Base-by-base conservation (phyloP, 2,113 vertebrate species). In the Mustela nigripes region DNA sequence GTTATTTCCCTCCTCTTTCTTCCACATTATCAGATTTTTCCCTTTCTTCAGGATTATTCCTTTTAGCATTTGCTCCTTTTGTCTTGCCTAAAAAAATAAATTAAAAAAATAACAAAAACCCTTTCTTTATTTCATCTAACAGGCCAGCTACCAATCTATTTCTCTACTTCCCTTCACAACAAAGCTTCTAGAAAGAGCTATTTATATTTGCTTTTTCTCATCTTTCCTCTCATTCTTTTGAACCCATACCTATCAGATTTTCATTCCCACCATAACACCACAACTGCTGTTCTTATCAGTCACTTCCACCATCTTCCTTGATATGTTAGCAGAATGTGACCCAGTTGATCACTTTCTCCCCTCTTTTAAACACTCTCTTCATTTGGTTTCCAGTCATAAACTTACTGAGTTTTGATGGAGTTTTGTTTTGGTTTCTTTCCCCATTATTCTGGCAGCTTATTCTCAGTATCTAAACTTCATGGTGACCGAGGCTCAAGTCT, bases 391-490 rank as follows among this genome's bases (percentile, higher is more conserved):
- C 79, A 85, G 62, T 71, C 16, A 56, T 24, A 69, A 4, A 94
- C 14, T 91, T 26, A 83, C 26, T 58, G 12, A 71, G 18, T 65
- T 81, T 94, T 45, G 36, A 18, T 63, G 15, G 18, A 9, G 11
- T 45, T 74, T 62, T 60, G 22, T 42, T 93, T 67, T 83, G 2
- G n/a, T 87, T 56, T 87, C 45, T 45, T 48, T 16, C 6, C 24
- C 18, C n/a, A 26, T 93, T 48, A 56, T 91, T 93, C 36, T 67
- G 39, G 19, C 26, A 93, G 81, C 16, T 76, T 24, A 11, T 93
- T 91, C 58, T 97, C 81, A 53, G 86, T 53, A 80, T 92, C 67
- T 89, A 42, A 94, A 88, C 39, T 56, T 78, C 56, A 28, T 26
- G 53, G 45, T 92, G 69, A 92, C 31, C 36, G 22, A 48, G 16